Percentiles rank a stretch among this genome's conserved stretches.
These are phyloP conservation scores for Muntiacus muntjak DNA, from an alignment of 2,113 vertebrate genomes.

Conservation along the genomic window DNA sequence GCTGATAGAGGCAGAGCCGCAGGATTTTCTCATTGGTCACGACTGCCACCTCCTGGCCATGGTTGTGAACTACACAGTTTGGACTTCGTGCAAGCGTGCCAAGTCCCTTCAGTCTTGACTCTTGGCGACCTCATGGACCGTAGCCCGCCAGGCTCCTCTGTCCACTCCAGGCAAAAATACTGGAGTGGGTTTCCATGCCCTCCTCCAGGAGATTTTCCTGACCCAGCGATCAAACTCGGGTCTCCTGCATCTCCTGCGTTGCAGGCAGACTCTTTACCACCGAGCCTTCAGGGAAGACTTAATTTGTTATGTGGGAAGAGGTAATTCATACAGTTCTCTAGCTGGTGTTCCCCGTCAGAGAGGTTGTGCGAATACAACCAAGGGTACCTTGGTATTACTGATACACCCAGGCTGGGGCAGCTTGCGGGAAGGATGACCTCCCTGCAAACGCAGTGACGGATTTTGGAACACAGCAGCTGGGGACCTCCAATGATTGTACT, in stretches of 20 bases:
- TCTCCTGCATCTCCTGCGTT: background rate
- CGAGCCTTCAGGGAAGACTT: fast-evolving
- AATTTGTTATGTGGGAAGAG: background rate
- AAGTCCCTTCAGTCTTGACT: background rate
- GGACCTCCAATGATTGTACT: background rate
- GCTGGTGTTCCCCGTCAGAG: too few relatives aligned
- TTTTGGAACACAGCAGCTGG: background rate
- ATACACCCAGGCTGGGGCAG: background rate
- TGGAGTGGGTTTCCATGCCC: background rate
- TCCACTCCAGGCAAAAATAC: background rate
- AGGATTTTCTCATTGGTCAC: slow-evolving; percentile 45
- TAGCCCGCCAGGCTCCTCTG: background rate
- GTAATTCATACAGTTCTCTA: background rate
- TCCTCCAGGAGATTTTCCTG: background rate
- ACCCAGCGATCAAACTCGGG: background rate
- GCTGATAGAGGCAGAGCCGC: fast-evolving
- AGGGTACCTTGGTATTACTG: background rate
- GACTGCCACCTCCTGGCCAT: slow-evolving; percentile 76
- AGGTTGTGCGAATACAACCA: background rate
- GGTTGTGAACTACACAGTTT: background rate
- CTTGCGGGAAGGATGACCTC: background rate
- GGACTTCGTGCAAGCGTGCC: background rate
- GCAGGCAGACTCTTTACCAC: background rate
- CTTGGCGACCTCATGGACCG: background rate
- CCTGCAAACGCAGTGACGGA: background rate